Base-by-base conservation (phyloP, 2,797 vertebrate genomes). In the Saguinus oedipus region DNA sequence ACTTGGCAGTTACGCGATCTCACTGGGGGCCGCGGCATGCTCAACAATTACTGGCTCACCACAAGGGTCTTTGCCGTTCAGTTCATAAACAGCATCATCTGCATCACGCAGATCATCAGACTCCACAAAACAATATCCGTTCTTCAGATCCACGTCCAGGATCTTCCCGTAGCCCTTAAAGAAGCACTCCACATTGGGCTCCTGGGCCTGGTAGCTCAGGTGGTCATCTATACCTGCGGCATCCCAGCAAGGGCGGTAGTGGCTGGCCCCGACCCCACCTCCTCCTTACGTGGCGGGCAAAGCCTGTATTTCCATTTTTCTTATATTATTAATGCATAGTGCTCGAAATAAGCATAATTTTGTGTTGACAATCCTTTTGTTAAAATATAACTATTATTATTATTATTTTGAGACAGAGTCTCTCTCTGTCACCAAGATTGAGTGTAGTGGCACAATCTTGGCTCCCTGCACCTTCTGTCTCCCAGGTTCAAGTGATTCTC, bases 131-230 rank as follows among this genome's bases (percentile, higher is more conserved):
- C 99, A 99, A 4, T 99, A 99, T 96, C 99, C 99, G 93, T 99
- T 99, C 98, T 99, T 99, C 75, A 99, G 98, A 96, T 99, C 99
- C 96, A 99, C 99, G 97, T 99, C 99, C 90, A 99, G 98, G 92
- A 99, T 99, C 98, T 99, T 99, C 92, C 99, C 99, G 96, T 99
- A 99, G 96, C 99, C 99, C 97, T 99, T 99, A 98, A 99, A 99
- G 98, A 99, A 99, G 84, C 99, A 99, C 98, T 99, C 99, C 97
- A 99, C 99, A 97, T 99, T 99, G 98, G 99, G 99, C 95, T 99
- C 99, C 50, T 99, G 98, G 81, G 99, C 99, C 89, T 99, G 98
- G 98, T 99, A 99, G 98, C 99, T 99, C 98, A 99, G 96, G 97
- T 99, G 98, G 64, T 99, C 99, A 99, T 99, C 89, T 99, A 99